These are phyloP conservation scores for Bombus sibiricus DNA, from an alignment of 1,140 invertebrate genomes.

Conservation along the genomic window DNA sequence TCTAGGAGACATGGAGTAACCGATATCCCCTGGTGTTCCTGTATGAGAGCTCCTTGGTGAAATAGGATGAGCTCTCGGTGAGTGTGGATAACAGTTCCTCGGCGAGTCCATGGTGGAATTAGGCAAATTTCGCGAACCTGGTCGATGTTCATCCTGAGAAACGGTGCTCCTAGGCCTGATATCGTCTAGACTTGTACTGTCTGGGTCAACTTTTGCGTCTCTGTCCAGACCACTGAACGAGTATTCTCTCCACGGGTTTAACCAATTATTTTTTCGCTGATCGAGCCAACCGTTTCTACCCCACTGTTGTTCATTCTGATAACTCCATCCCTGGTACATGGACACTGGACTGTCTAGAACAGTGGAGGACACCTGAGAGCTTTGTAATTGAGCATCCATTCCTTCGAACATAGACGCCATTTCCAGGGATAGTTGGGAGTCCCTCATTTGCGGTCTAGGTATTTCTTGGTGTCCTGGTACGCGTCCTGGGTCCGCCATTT, in stretches of 20 bases:
- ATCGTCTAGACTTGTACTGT: slow-evolving; percentile 85
- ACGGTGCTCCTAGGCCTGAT: slow-evolving; percentile 76
- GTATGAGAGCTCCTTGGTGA: slow-evolving; percentile 76
- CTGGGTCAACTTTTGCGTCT: slow-evolving; percentile 85
- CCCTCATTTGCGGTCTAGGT: slow-evolving; percentile 70
- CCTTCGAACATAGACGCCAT: slow-evolving; percentile 90
- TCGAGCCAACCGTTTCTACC: slow-evolving; percentile 76
- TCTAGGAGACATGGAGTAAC: slow-evolving; percentile 68
- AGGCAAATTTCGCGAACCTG: slow-evolving; percentile 73
- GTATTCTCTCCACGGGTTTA: slow-evolving; percentile 84
- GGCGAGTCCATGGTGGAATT: slow-evolving; percentile 72
- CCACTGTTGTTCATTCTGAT: slow-evolving; percentile 79
- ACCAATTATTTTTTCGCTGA: slow-evolving; percentile 77
- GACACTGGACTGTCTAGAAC: slow-evolving; percentile 88
- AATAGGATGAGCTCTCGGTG: slow-evolving; percentile 72
- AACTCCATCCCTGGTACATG: slow-evolving; percentile 83
- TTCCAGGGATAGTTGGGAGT: slow-evolving; percentile 82
- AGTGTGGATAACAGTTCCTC: slow-evolving; percentile 67
- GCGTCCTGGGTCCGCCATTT: slow-evolving; percentile 68
- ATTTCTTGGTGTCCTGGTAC: slow-evolving; percentile 71
- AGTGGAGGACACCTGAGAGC: slow-evolving; percentile 91
- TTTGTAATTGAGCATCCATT: slow-evolving; percentile 89
- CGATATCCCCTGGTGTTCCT: slow-evolving; percentile 65
- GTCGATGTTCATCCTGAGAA: slow-evolving; percentile 78
- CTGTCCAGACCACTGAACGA: slow-evolving; percentile 77